A percentile compares a stretch with the other conserved stretches of the same genome.
phyloP scores from a whole-genome alignment of 2,797 vertebrate genomes.

The Bovichtus diacanthus region DNA sequence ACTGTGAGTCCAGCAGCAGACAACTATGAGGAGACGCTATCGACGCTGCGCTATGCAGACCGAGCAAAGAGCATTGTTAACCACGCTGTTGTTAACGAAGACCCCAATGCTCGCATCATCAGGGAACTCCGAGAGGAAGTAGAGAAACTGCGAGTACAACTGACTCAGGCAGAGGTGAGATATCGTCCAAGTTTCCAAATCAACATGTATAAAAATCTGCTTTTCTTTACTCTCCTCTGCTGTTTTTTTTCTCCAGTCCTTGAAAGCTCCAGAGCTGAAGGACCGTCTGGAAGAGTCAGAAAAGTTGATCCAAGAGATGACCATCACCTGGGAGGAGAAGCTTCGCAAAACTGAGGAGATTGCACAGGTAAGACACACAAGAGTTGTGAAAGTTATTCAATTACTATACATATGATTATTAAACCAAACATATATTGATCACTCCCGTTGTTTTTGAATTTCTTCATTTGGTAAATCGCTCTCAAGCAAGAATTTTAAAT shows the following conservation, averaged over 20 bases:
- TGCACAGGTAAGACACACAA: slow-evolving; percentile 86
- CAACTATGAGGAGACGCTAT: slow-evolving; percentile 96
- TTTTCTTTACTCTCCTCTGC: not conserved
- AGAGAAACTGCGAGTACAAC: slow-evolving; percentile 89
- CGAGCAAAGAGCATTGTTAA: slow-evolving; percentile 93
- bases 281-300: slow-evolving; percentile 90
- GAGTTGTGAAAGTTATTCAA: not conserved
- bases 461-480: not conserved
- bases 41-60: slow-evolving; percentile 91
- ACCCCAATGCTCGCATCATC: slow-evolving; percentile 93
- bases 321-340: slow-evolving; percentile 93
- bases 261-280: slow-evolving; percentile 85
- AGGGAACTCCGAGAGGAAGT: slow-evolving; percentile 93
- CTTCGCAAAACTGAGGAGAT: slow-evolving; percentile 92
- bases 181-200: fast-evolving
- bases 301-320: slow-evolving; percentile 93
- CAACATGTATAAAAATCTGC: not conserved
- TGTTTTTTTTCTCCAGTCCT: slow-evolving; percentile 59
- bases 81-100: slow-evolving; percentile 92
- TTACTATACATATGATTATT: not conserved
- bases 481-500: too few relatives aligned
- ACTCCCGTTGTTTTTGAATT: not conserved
- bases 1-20: slow-evolving; percentile 96
- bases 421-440: not conserved
- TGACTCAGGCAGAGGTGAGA: slow-evolving; percentile 83